phyloP scores from a whole-genome alignment of 2,113 vertebrate species.

The Perca flavescens region DNA sequence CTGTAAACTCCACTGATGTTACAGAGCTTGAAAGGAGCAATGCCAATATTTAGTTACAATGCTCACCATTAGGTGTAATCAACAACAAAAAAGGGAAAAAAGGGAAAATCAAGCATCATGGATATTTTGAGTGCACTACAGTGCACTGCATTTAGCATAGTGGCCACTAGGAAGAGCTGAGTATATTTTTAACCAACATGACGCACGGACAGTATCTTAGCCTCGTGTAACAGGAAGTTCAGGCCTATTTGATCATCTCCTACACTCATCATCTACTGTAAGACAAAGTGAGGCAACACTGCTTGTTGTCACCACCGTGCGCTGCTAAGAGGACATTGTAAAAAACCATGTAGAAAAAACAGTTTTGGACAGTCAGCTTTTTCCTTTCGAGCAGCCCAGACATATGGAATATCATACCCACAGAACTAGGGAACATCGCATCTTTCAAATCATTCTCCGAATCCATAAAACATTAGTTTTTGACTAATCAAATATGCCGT shows the following conservation, averaged over 20 bases:
- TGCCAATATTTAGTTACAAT: background rate
- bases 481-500: too few species aligned
- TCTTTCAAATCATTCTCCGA: too few species aligned
- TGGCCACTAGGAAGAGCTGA: slow-evolving; percentile 19
- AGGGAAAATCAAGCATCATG: background rate
- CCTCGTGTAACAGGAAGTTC: slow-evolving; percentile 1
- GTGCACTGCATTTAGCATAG: slow-evolving; percentile 29
- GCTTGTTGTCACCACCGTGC: background rate
- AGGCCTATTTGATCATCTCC: slow-evolving; percentile 2
- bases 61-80: background rate
- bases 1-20: background rate
- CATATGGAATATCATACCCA: too few species aligned
- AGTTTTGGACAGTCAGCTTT: too few species aligned
- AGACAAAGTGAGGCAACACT: background rate
- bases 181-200: slow-evolving; percentile 10
- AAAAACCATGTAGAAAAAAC: too few species aligned
- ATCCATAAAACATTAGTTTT: too few species aligned
- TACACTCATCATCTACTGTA: background rate
- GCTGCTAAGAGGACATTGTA: background rate
- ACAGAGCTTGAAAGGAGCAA: background rate
- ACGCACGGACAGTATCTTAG: background rate
- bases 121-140: background rate
- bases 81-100: background rate
- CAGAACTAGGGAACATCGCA: too few species aligned
- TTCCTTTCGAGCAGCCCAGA: too few species aligned